Percentiles rank a stretch among this genome's conserved stretches.
Conservation (phyloP, 2,797 vertebrate genomes). For the Lagorchestes hirsutus region DNA sequence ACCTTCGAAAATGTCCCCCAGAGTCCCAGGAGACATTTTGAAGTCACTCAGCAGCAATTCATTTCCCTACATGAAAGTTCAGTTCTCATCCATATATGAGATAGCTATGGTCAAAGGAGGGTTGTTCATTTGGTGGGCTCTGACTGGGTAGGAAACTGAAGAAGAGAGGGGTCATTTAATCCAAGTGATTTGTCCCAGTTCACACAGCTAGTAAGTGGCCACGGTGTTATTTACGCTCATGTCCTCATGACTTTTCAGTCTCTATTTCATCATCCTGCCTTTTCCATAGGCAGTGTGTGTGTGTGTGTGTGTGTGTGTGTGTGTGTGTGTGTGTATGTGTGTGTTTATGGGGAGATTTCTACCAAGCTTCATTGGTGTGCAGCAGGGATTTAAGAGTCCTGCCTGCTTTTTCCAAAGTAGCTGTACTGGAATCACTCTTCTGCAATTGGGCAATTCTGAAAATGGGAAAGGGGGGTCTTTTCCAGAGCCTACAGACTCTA, state of each 20-base stretch:
- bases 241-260: background rate
- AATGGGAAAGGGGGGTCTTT: background rate
- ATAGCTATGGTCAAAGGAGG: background rate
- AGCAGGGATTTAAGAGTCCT: background rate
- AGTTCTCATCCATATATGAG: background rate
- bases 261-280: background rate
- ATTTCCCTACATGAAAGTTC: background rate
- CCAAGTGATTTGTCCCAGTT: background rate
- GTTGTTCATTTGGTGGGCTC: background rate
- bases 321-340: background rate
- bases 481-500: background rate
- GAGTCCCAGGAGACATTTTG: background rate
- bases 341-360: background rate
- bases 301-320: constrained; percentile 10
- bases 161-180: background rate
- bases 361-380: background rate
- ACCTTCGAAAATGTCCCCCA: background rate
- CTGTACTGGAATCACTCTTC: background rate
- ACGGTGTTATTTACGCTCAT: background rate
- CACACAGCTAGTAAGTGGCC: background rate
- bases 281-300: background rate
- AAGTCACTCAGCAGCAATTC: background rate
- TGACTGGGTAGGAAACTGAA: background rate
- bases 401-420: background rate
- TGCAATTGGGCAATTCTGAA: background rate